Percentiles rank a stretch among this genome's conserved stretches.
Conservation (phyloP, 2,888 invertebrate species). For the Pemphredon lugubris region DNA sequence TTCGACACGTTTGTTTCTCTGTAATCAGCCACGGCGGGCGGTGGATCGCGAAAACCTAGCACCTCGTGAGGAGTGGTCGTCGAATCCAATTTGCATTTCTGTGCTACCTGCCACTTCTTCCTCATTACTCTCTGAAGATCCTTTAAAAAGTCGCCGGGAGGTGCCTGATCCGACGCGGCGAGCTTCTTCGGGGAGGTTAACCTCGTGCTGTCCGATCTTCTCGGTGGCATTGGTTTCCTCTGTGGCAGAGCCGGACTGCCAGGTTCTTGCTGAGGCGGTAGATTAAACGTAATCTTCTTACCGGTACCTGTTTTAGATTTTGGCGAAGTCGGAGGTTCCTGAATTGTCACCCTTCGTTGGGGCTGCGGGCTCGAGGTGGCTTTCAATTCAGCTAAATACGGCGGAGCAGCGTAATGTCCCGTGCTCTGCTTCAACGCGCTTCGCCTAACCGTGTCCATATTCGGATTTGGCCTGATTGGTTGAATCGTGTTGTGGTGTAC, state of each 20-base stretch:
- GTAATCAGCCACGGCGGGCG: slow-evolving; percentile 86
- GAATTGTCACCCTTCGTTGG: slow-evolving; percentile 85
- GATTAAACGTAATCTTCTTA: slow-evolving; percentile 86
- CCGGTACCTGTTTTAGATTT: slow-evolving; percentile 82
- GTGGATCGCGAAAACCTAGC: slow-evolving; percentile 92
- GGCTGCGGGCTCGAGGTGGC: slow-evolving; percentile 83
- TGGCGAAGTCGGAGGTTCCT: slow-evolving; percentile 83
- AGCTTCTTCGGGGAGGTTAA: slow-evolving; percentile 87
- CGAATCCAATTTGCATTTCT: slow-evolving; percentile 93
- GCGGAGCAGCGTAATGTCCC: slow-evolving; percentile 78
- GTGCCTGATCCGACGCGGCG: slow-evolving; percentile 87
- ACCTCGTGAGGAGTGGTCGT: slow-evolving; percentile 96
- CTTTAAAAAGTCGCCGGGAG: slow-evolving; percentile 91
- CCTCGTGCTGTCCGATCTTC: slow-evolving; percentile 86
- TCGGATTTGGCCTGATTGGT: slow-evolving; percentile 74
- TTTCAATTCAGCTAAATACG: slow-evolving; percentile 84
- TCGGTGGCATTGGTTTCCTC: slow-evolving; percentile 87
- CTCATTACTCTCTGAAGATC: slow-evolving; percentile 96
- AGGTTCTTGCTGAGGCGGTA: slow-evolving; percentile 82
- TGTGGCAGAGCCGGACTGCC: slow-evolving; percentile 85
- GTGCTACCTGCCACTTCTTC: slow-evolving; percentile 96
- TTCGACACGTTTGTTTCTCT: slow-evolving; percentile 93
- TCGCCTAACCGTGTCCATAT: slow-evolving; percentile 77
- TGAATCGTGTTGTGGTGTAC: slow-evolving; percentile 53
- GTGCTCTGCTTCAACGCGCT: slow-evolving; percentile 77